Conservation (phyloP, 2,888 invertebrate genomes). For the Azorinus chamasolen region DNA sequence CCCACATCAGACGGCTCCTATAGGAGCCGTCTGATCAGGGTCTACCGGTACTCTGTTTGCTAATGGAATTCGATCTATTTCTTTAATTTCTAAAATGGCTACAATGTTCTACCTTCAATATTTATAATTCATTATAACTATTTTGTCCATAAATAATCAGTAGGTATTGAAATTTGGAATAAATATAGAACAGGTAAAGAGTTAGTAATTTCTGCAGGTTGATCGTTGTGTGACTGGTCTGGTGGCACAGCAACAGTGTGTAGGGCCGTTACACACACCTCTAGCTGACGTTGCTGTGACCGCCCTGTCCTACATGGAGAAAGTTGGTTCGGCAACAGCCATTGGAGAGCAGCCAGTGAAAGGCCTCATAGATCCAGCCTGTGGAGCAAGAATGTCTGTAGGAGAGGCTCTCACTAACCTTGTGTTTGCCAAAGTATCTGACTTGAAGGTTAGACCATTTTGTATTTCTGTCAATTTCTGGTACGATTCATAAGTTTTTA, state of each 20-base stretch:
- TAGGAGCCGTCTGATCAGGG: too few relatives aligned
- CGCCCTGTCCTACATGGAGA: slow-evolving; percentile 94
- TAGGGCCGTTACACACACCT: slow-evolving; percentile 98
- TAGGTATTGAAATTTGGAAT: too few relatives aligned
- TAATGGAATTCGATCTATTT: too few relatives aligned
- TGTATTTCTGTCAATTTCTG: too few relatives aligned
- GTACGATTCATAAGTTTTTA: too few relatives aligned
- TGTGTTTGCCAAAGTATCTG: slow-evolving; percentile 90
- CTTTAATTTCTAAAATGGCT: too few relatives aligned
- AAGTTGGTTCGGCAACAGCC: slow-evolving; percentile 95
- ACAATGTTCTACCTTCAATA: too few relatives aligned
- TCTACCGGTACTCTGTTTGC: too few relatives aligned
- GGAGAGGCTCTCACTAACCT: slow-evolving; percentile 98
- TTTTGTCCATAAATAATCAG: too few relatives aligned
- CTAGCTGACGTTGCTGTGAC: slow-evolving; percentile 96
- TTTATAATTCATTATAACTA: too few relatives aligned
- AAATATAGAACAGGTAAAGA: too few relatives aligned
- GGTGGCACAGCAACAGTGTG: slow-evolving; percentile 99
- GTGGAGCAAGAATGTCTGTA: slow-evolving; percentile 97
- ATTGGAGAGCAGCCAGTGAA: slow-evolving; percentile 99
- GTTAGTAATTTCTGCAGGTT: slow-evolving; percentile 83
- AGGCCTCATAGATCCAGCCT: slow-evolving; percentile 93
- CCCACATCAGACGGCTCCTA: too few relatives aligned
- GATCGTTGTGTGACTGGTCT: slow-evolving; percentile 96
- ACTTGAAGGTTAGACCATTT: slow-evolving; percentile 86